Evolutionary conservation across 2,888 invertebrate species (phyloP), one percentile per base, ranked within the genome.

Genomic region (Perizoma flavofasciatum): DNA sequence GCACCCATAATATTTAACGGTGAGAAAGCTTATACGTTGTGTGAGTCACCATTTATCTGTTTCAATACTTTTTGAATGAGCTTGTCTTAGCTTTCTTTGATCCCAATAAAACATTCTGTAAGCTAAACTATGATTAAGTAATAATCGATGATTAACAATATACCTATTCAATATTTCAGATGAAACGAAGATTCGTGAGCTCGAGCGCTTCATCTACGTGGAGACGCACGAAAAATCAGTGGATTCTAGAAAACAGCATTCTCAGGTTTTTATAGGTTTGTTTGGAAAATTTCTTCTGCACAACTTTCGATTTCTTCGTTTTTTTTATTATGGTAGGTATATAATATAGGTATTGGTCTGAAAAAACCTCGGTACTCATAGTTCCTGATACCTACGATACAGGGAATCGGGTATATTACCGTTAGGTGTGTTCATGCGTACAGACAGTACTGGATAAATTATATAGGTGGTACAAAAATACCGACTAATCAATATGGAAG

Each of bases 381-480:
- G 22, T 22, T 22, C 22, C 22, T 22, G 22, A 22, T 22, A 22
- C 22, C 1, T 3, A 22, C 3, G 22, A 2, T 3, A 22, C 22
- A 22, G 22, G 67, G 67, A 34, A 55, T 67, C 40, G 71, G 71
- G 0, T 73, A 74, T 58, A 53, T 71, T 8, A 69, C 72, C 9
- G 69, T 22, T 22, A 22, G 22, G 3, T 22, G 22, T n/a, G n/a
- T n/a, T n/a, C n/a, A n/a, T n/a, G n/a, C n/a, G n/a, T n/a, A n/a
- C n/a, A n/a, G n/a, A n/a, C n/a, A n/a, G n/a, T n/a, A n/a, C n/a
- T n/a, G n/a, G n/a, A n/a, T n/a, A n/a, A n/a, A n/a, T n/a, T n/a
- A n/a, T n/a, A n/a, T n/a, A n/a, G 22, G 22, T 22, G 22, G 22
- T 22, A 22, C 1, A 22, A 22, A 22, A 22, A 22, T 22, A 22